These are phyloP conservation scores for Thomomys bottae DNA, from an alignment of 2,113 vertebrate species.

Conservation along the genomic window DNA sequence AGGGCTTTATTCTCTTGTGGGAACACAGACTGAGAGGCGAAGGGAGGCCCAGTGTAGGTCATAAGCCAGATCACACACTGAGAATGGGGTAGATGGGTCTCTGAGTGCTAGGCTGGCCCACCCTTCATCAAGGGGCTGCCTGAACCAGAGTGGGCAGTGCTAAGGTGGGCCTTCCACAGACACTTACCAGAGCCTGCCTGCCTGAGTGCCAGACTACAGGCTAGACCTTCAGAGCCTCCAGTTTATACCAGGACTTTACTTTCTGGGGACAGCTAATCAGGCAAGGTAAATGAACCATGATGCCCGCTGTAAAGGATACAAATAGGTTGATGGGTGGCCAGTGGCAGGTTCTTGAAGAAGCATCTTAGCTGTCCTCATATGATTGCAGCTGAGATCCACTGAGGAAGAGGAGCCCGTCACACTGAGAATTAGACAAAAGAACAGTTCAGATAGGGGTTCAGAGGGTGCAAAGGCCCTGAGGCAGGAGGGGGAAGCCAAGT, in stretches of 20 bases:
- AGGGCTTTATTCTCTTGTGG: neutral
- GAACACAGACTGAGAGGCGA: neutral
- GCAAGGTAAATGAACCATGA: neutral
- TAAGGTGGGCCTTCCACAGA: too few species aligned
- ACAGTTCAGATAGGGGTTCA: too few species aligned
- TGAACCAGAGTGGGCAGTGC: too few species aligned
- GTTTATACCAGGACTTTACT: neutral
- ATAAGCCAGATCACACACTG: neutral
- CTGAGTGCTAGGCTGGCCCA: neutral
- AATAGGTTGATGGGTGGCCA: neutral
- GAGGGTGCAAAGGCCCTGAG: conserved; percentile 3
- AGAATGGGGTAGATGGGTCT: neutral
- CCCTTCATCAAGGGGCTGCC: neutral
- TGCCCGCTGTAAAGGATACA: neutral
- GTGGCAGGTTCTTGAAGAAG: neutral
- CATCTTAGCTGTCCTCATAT: neutral
- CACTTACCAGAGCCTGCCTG: rapidly evolving
- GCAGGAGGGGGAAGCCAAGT: neutral
- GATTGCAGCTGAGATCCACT: neutral
- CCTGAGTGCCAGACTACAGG: neutral
- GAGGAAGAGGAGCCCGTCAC: too few species aligned
- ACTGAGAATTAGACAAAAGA: neutral
- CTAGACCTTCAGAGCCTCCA: neutral
- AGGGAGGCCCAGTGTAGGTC: neutral
- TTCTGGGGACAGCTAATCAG: neutral